A percentile compares a stretch with the other conserved stretches of the same genome.
phyloP scores from a whole-genome alignment of 2,888 invertebrate genomes.

The Schizotus pectinicornis region DNA sequence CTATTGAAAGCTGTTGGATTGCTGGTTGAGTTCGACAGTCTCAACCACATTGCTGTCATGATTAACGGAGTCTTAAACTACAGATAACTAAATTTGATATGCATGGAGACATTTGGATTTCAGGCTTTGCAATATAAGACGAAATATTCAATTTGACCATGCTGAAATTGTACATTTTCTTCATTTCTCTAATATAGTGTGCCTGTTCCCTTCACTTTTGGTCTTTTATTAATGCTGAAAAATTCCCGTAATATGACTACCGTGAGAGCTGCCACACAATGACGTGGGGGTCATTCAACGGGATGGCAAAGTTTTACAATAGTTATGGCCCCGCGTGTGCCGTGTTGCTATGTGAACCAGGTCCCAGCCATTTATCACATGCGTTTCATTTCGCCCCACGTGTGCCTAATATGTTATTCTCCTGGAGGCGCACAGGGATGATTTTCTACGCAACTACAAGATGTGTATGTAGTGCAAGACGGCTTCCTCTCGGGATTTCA shows the following conservation, averaged over 20 bases:
- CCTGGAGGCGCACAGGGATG: constrained; percentile 36
- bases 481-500: constrained; percentile 22
- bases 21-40: too few species aligned
- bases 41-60: too few species aligned
- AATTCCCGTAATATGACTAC: too few species aligned
- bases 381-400: constrained; percentile 50
- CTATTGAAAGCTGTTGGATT: too few species aligned
- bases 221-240: background rate
- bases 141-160: too few species aligned
- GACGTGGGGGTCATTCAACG: constrained; percentile 5
- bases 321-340: constrained; percentile 1
- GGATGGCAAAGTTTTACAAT: constrained; percentile 7
- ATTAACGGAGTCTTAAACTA: too few species aligned
- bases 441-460: constrained; percentile 39
- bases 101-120: too few species aligned
- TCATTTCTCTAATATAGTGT: constrained; percentile 6
- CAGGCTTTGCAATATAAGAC: too few species aligned
- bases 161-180: too few species aligned
- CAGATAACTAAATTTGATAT: too few species aligned
- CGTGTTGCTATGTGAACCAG: constrained; percentile 50
- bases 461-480: constrained; percentile 32
- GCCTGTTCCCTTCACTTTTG: background rate
- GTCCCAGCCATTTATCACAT: constrained; percentile 48
- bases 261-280: constrained; percentile 1
- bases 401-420: constrained; percentile 50